Evolutionary conservation across 1,140 invertebrate genomes (phyloP).

Genomic region (Sinonovacula constricta): DNA sequence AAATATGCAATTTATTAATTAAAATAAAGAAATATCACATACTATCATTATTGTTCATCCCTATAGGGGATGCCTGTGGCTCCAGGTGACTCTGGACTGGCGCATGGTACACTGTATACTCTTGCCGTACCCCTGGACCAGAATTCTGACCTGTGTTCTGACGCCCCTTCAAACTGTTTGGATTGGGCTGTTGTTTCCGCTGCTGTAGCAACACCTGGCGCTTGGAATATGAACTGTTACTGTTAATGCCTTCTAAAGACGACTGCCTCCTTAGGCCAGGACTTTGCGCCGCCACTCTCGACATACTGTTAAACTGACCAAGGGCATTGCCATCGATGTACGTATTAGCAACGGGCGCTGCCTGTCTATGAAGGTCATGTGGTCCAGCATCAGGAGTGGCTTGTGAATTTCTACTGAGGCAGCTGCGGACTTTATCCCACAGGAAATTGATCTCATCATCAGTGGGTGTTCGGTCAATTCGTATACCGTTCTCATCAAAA

Average conservation of each 20-base stretch:
- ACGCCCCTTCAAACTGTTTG: slow-evolving; percentile 46
- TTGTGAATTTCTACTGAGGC: slow-evolving; percentile 62
- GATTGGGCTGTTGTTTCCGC: slow-evolving; percentile 57
- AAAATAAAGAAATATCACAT: too few relatives aligned
- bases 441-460: slow-evolving; percentile 77
- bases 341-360: slow-evolving; percentile 64
- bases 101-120: slow-evolving; percentile 44
- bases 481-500: slow-evolving; percentile 69
- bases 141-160: slow-evolving; percentile 15
- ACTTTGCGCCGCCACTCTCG: slow-evolving; percentile 31
- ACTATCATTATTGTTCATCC: too few relatives aligned
- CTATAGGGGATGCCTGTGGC: slow-evolving; percentile 17
- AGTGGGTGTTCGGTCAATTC: slow-evolving; percentile 75
- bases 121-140: slow-evolving; percentile 4
- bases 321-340: slow-evolving; percentile 70
- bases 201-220: slow-evolving; percentile 68
- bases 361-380: slow-evolving; percentile 45
- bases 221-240: slow-evolving; percentile 51
- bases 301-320: slow-evolving; percentile 54
- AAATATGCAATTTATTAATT: too few relatives aligned
- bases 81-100: slow-evolving; percentile 45
- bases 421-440: slow-evolving; percentile 75
- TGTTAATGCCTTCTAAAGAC: slow-evolving; percentile 38
- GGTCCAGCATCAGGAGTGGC: slow-evolving; percentile 26
- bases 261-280: slow-evolving; percentile 9